These are phyloP conservation scores for Zaprionus obscuricornis DNA, from an alignment of 2,888 invertebrate species.

Conservation along the genomic window DNA sequence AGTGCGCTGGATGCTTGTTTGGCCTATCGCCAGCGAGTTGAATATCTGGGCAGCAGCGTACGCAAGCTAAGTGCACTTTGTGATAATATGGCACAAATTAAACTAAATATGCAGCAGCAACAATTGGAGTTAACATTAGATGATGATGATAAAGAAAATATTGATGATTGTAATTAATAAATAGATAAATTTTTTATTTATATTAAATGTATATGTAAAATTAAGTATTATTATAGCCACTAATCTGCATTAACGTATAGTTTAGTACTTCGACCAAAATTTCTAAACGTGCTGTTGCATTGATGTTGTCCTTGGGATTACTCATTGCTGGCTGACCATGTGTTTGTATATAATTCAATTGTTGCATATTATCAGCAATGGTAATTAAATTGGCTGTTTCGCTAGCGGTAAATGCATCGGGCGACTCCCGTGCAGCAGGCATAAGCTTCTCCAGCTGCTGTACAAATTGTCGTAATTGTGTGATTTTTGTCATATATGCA, in stretches of 20 bases:
- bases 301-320: constrained; percentile 20
- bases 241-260: constrained; percentile 70
- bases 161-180: constrained; percentile 10
- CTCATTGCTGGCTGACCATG: constrained; percentile 48
- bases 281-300: constrained; percentile 52
- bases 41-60: constrained; percentile 69
- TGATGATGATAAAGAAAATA: constrained; percentile 12
- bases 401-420: constrained; percentile 60
- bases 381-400: constrained; percentile 57
- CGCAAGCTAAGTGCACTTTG: constrained; percentile 76
- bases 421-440: constrained; percentile 40
- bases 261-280: constrained; percentile 73
- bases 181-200: constrained; percentile 17
- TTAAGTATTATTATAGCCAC: constrained; percentile 51
- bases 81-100: constrained; percentile 62
- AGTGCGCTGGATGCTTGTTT: constrained; percentile 39
- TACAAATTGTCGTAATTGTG: constrained; percentile 66
- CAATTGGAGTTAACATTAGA: not conserved
- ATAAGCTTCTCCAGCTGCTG: constrained; percentile 75
- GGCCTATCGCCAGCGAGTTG: constrained; percentile 58
- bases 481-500: constrained; percentile 57
- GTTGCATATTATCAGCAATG: constrained; percentile 68
- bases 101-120: constrained; percentile 23
- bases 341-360: constrained; percentile 69
- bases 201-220: constrained; percentile 3